Percentiles rank a stretch among this genome's conserved stretches.
Conservation (phyloP, 2,888 invertebrate species). For the Maniola hyperantus region DNA sequence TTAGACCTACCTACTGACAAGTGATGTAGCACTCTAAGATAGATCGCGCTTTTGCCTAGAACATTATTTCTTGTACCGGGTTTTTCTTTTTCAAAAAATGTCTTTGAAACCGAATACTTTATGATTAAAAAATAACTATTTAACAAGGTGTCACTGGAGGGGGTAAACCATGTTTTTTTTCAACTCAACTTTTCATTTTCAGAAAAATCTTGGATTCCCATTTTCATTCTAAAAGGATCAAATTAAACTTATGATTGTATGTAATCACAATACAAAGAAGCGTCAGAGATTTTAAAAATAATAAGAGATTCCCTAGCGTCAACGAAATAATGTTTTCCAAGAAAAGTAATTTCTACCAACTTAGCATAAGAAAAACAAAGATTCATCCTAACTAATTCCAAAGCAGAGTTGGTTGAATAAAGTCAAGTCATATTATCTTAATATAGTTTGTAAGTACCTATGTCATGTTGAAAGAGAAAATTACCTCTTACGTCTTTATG, state of each 20-base stretch:
- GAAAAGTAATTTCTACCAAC: not conserved
- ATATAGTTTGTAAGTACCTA: not conserved
- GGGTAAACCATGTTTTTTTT: too few relatives aligned
- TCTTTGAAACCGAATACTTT: too few relatives aligned
- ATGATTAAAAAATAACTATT: too few relatives aligned
- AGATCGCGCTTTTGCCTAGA: too few relatives aligned
- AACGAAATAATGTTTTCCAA: constrained; percentile 9
- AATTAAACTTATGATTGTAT: not conserved
- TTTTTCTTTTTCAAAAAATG: too few relatives aligned
- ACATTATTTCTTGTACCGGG: too few relatives aligned
- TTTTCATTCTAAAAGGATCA: not conserved
- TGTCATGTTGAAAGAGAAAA: not conserved
- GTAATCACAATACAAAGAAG: not conserved
- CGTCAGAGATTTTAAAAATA: not conserved
- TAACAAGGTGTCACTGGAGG: too few relatives aligned
- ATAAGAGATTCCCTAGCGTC: not conserved
- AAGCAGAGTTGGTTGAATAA: not conserved
- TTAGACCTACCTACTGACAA: too few relatives aligned
- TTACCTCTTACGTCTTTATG: not conserved
- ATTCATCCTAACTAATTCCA: constrained; percentile 1
- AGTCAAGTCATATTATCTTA: not conserved
- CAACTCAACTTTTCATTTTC: too few relatives aligned
- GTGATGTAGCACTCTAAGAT: too few relatives aligned
- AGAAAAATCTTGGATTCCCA: too few relatives aligned
- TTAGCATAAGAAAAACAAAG: constrained; percentile 9